Base-by-base conservation (phyloP, 2,888 invertebrate genomes). In the Troides helena region DNA sequence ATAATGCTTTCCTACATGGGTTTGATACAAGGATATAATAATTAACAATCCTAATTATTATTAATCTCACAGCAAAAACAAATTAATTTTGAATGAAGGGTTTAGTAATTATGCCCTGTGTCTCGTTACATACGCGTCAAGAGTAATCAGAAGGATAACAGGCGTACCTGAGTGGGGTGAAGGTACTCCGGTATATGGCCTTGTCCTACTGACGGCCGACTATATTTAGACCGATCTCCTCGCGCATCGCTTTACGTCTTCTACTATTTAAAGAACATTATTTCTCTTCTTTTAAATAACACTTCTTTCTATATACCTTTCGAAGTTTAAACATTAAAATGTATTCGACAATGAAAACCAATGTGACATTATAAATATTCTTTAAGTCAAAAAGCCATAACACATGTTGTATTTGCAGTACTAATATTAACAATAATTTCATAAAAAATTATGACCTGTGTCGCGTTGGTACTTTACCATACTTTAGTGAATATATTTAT, bases 121-220 rank as follows among this genome's bases (percentile, higher is more conserved):
- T 50, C 76, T 74, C 78, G 76, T 82, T 76, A 82, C 81, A 85
- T 86, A 88, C 84, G 85, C 82, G 83, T 76, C 73, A 75, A 81
- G 86, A 88, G 88, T 88, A 89, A 88, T 88, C 81, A 81, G 81
- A 85, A 86, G 89, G 89, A 88, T 88, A 83, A 83, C 82, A 73
- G 84, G 80, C 71, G 57, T 66, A 71, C 68, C 71, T 70, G 73
- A 72, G 78, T 75, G 79, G 79, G 83, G 84, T 81, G 78, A 81
- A 80, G 82, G 80, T 80, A 80, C 80, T 80, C 81, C 82, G 80
- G 81, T 81, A 79, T 81, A 76, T 77, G 89, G 87, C 91, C 90
- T 91, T 90, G 91, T 80, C 86, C 89, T 73, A 89, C 82, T 87
- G 85, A 80, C 85, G 88, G 87, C 80, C 87, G 86, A 84, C 90